Evolutionary conservation across 2,888 invertebrate species (phyloP).

Genomic region (Pegoplata infirma): DNA sequence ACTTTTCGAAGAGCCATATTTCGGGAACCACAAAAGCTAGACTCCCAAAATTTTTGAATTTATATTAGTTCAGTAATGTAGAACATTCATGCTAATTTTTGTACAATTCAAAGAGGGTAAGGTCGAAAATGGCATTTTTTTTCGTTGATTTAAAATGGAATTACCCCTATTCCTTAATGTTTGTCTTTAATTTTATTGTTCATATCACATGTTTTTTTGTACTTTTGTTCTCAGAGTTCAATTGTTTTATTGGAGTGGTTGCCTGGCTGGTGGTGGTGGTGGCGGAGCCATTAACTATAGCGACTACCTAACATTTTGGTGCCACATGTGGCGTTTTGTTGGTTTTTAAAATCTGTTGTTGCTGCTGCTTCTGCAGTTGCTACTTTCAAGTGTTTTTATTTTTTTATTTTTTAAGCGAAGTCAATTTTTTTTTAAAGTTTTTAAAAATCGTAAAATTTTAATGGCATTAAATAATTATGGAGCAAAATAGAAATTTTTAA

Average conservation of each 20-base stretch:
- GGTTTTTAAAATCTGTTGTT: neutral
- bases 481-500: neutral
- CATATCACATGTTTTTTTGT: constrained; percentile 1
- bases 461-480: neutral
- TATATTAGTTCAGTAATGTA: too few relatives aligned
- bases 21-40: too few relatives aligned
- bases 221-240: neutral
- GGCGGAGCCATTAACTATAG: constrained; percentile 15
- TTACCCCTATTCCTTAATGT: neutral
- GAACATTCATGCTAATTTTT: too few relatives aligned
- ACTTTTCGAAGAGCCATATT: too few relatives aligned
- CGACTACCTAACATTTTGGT: constrained; percentile 24
- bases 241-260: constrained; percentile 20
- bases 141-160: too few relatives aligned
- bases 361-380: neutral
- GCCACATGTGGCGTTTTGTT: neutral
- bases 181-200: constrained; percentile 1
- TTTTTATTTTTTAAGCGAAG: too few relatives aligned
- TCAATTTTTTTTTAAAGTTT: neutral
- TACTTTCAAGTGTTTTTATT: neutral
- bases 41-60: too few relatives aligned
- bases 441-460: neutral
- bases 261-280: constrained; percentile 24
- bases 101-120: too few relatives aligned
- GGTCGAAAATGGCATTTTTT: too few relatives aligned